A percentile compares a stretch with the other conserved stretches of the same genome.
Evolutionary conservation across 2,113 vertebrate genomes (phyloP).

Genomic region (Machaerirhynchus nigripectus): DNA sequence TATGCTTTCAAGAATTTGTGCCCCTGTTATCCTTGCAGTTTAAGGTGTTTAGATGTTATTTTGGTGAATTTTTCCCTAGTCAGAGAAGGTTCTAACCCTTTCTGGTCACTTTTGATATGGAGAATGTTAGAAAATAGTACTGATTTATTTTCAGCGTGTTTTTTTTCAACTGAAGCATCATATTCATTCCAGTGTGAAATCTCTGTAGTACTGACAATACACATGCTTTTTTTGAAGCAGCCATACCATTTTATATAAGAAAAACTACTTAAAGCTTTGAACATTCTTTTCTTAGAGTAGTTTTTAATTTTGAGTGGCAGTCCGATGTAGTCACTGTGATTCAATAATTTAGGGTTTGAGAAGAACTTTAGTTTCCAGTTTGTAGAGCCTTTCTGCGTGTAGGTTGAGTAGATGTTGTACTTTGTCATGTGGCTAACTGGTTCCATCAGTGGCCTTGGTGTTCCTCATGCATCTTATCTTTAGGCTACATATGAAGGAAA

Average conservation of each 20-base stretch:
- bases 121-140: not conserved
- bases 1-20: not conserved
- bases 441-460: not conserved
- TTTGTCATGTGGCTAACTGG: not conserved
- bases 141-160: not conserved
- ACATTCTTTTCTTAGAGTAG: not conserved
- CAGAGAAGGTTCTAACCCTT: not conserved
- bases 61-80: not conserved
- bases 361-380: not conserved
- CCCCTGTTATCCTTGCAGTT: not conserved
- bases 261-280: not conserved
- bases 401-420: not conserved
- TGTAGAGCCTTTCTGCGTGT: accelerated
- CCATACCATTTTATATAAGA: not conserved
- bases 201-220: not conserved
- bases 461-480: not conserved
- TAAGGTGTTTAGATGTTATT: not conserved
- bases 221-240: not conserved
- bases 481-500: not conserved
- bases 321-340: not conserved
- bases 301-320: not conserved
- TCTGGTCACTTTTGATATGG: not conserved
- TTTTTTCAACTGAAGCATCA: not conserved
- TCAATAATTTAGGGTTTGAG: not conserved
- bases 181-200: not conserved